Evolutionary conservation across 2,797 vertebrate species (phyloP), one percentile per base, ranked within the genome.

Genomic region (Chloroceryle inda): DNA sequence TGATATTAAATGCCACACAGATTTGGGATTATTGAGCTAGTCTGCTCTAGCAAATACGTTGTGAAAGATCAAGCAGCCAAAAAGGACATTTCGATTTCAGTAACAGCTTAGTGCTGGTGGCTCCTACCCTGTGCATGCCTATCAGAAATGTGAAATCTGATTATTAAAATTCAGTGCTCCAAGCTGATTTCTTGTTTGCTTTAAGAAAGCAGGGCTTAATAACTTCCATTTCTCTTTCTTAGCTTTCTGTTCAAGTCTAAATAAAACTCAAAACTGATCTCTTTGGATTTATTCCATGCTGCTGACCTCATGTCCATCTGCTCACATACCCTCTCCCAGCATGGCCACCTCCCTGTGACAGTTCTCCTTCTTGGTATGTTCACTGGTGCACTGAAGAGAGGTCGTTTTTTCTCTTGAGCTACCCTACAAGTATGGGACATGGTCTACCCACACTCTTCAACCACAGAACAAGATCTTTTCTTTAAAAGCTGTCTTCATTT

Each of bases 251-350:
- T 94, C 42, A 68, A 91, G 49, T 72, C 81, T 80, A 94, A 95
- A 89, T 92, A 87, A 93, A 96, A 91, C 56, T 79, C 76, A 19
- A 63, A 89, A 77, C 38, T 59, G 71, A 90, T 92, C 68, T 88
- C 33, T 80, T 87, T 95, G 94, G 90, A 85, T 17, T 74, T 80
- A 33, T 38, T 94, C 95, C 92, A 77, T 68, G 74, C 55, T 86
- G 50, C 59, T 94, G 85, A 96, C 80, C 93, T 93, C 90, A 89
- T 24, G 63, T 74, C 92, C 92, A 95, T 96, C 92, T 94, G 92
- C 86, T 96, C 89, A 71, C 52, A 72, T 91, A 72, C 79, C 42
- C 63, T 91, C 7, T 89, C 91, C 78, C 73, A 75, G 79, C 87
- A 85, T 64, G 73, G 44, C 71, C 78, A 84, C 45, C 73, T 92